Evolutionary conservation across 2,888 invertebrate species (phyloP), one percentile per base, ranked within the genome.

Genomic region (Aspidiotus rigidus): DNA sequence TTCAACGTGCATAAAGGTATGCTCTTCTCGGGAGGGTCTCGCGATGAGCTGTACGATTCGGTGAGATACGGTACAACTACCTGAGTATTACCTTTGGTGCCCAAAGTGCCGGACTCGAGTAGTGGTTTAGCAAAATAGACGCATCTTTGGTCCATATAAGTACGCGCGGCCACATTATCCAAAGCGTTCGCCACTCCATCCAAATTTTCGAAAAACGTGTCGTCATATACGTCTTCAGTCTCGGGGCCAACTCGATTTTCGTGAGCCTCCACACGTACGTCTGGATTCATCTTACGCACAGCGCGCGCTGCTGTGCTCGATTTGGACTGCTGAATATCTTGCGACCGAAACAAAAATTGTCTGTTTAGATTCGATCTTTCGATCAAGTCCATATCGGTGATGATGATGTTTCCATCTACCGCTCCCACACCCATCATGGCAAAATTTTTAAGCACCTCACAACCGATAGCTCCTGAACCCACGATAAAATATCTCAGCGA

Each of bases 301-400:
- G 87, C 95, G 76, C 82, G 85, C 7, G 94, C 95, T 49, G 99
- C 99, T 11, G 91, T 92, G 60, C 85, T 85, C 7, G 97, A 88
- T 80, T 99, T 99, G 10, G 92, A 84, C 77, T 88, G 87, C 79
- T 93, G 93, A 41, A 99, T 96, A 80, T 99, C 96, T 72, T 88
- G 84, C 0, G 94, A 89, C 72, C 98, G 83, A 83, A 99, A 99
- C 69, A 99, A 82, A 81, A 99, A 99, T 81, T 99, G 99, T 71
- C 99, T 83, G 81, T 99, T 99, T 74, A 99, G 84, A 80, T 99
- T 99, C 1, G 96, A 96, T 79, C 96, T 93, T 80, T 99, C 99
- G 74, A 99, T 99, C 74, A 93, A 84, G 81, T 99, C 99, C 98
- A 99, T 99, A 78, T 99, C 99, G 44, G 99, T 99, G 70, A 99